These are phyloP conservation scores for Drosophila parabipectinata DNA, from an alignment of 1,140 invertebrate genomes.

Conservation along the genomic window DNA sequence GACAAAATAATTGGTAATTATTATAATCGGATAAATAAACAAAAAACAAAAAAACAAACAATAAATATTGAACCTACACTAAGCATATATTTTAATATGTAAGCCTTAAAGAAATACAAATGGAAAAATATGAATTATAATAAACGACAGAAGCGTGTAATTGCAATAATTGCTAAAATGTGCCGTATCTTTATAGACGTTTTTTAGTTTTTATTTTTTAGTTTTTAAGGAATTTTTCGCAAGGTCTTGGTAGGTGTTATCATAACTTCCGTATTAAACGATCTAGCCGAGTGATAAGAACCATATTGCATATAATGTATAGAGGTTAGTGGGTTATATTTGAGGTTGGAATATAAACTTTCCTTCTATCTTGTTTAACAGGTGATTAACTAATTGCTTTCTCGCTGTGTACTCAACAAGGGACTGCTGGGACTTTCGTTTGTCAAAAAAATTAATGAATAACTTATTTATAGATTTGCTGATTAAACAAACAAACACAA, in stretches of 20 bases:
- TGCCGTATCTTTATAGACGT: background rate
- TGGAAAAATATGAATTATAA: constrained; percentile 70
- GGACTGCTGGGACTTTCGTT: constrained; percentile 19
- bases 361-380: too few species aligned
- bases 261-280: constrained; percentile 12
- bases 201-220: too few species aligned
- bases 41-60: constrained; percentile 18
- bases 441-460: constrained; percentile 61
- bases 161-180: constrained; percentile 38
- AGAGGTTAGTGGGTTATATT: background rate
- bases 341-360: too few species aligned
- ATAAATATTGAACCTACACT: constrained; percentile 66
- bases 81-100: constrained; percentile 82
- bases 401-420: constrained; percentile 4
- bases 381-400: background rate
- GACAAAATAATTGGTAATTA: constrained; percentile 51
- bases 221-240: background rate
- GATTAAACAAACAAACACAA: constrained; percentile 61
- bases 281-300: constrained; percentile 26
- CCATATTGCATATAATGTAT: background rate
- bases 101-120: constrained; percentile 77
- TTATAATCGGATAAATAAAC: constrained; percentile 70
- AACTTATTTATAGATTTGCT: constrained; percentile 70
- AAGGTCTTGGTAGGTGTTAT: constrained; percentile 2
- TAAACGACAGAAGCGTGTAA: constrained; percentile 68